phyloP scores from a whole-genome alignment of 2,888 invertebrate species.

The Nephrotoma flavescens region DNA sequence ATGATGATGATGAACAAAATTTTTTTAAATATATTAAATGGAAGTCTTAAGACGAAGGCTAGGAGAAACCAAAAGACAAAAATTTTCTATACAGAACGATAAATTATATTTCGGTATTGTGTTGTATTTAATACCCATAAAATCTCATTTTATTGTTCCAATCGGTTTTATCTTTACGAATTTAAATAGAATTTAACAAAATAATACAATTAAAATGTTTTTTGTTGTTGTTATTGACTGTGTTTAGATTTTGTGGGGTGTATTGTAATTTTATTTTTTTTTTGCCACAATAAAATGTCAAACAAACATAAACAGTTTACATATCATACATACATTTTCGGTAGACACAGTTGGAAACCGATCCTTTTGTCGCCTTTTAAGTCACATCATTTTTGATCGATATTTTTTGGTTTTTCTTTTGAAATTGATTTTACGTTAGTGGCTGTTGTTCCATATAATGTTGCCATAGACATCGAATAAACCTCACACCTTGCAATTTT shows the following conservation, averaged over 20 bases:
- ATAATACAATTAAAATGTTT: not conserved
- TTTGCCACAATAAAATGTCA: conserved; percentile 4
- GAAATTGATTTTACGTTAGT: not conserved
- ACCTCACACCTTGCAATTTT: conserved; percentile 1
- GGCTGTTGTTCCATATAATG: not conserved
- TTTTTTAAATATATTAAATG: not conserved
- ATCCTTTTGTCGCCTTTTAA: conserved; percentile 1
- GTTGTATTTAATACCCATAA: not conserved
- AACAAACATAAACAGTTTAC: not conserved
- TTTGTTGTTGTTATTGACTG: not conserved
- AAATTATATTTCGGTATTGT: not conserved
- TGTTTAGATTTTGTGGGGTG: not conserved
- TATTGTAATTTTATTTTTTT: not conserved
- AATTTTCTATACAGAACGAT: not conserved
- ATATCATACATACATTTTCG: not conserved
- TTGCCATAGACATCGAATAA: not conserved
- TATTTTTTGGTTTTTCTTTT: not conserved
- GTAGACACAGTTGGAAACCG: not conserved
- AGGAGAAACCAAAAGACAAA: not conserved
- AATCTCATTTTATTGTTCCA: not conserved
- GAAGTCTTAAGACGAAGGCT: not conserved
- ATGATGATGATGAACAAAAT: not conserved
- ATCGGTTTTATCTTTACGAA: not conserved
- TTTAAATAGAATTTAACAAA: not conserved
- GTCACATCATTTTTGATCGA: conserved; percentile 1